Base-by-base conservation (phyloP, 2,113 vertebrate species). In the Zapus hudsonius region DNA sequence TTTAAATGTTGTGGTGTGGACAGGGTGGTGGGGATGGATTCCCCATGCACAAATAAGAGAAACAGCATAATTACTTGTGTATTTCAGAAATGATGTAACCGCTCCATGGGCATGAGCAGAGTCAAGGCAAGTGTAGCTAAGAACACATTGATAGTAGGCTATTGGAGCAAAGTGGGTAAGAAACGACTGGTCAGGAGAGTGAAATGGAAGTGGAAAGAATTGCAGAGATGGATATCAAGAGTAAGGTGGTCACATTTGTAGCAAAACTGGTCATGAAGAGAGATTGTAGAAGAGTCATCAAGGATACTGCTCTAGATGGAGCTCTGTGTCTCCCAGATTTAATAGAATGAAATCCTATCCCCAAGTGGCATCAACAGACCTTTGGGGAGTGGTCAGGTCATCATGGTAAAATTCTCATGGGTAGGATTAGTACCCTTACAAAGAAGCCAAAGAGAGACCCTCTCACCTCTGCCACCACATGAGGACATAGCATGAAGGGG, bases 381-480 rank as follows among this genome's bases (percentile, higher is more conserved):
- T 86, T 38, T 52, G 23, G 15, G 16, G 38, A 27, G 9, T 27
- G 40, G 7, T 44, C 74, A 44, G 12, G 33, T 38, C 22, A 67
- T 31, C 22, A 67, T 16, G 36, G 59, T 36, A 57, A 55, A 75
- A n/a, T 22, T 55, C 47, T 69, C 19, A 25, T 29, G 27, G 70
- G n/a, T 55, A 7, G 31, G 11, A 79, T 3, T 31, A 16, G 9
- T 64, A 20, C 12, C 44, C 67, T 69, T 52, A n/a, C 27, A 1
- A 38, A 79, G 19, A 73, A 20, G 3, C 33, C 63, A 66, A 19
- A 73, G 57, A 52, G 23, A 42, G 33, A 63, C 12, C 0, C 15
- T 29, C n/a, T 78, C 57, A 19, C 29, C 33, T 1, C 3, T 1
- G n/a, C 3, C 3, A 69, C 12, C n/a, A 63, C 0, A 1, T 40